These are phyloP conservation scores for Drosophila hamatofila DNA, from an alignment of 2,888 invertebrate species.

Conservation along the genomic window DNA sequence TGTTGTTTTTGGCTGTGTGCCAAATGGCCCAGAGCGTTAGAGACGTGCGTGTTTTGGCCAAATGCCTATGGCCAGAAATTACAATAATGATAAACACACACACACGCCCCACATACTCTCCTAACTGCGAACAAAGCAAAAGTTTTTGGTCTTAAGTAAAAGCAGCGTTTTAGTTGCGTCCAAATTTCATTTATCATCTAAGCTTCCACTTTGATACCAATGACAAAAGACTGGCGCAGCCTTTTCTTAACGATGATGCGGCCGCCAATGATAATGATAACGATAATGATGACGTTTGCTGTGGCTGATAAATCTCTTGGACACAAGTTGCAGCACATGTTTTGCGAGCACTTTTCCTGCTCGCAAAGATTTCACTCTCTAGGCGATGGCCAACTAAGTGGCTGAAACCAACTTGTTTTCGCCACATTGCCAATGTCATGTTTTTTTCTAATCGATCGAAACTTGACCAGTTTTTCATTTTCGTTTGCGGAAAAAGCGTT, in stretches of 20 bases:
- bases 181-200: slow-evolving; percentile 71
- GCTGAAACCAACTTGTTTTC: slow-evolving; percentile 55
- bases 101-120: neutral
- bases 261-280: slow-evolving; percentile 16
- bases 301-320: slow-evolving; percentile 48
- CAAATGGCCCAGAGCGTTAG: slow-evolving; percentile 44
- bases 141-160: slow-evolving; percentile 61
- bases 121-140: slow-evolving; percentile 33
- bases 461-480: slow-evolving; percentile 68
- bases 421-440: slow-evolving; percentile 49
- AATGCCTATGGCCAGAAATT: slow-evolving; percentile 63
- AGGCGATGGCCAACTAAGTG: slow-evolving; percentile 47
- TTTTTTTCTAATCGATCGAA: slow-evolving; percentile 34
- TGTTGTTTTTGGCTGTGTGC: slow-evolving; percentile 45
- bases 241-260: slow-evolving; percentile 43
- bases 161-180: slow-evolving; percentile 57
- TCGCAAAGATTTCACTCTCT: slow-evolving; percentile 68
- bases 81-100: slow-evolving; percentile 66
- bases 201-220: slow-evolving; percentile 21
- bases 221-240: slow-evolving; percentile 66
- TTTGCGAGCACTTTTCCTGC: slow-evolving; percentile 65
- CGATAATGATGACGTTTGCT: slow-evolving; percentile 32
- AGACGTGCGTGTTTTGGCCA: slow-evolving; percentile 61
- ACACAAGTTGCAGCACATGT: slow-evolving; percentile 67
- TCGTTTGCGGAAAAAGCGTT: slow-evolving; percentile 67